Evolutionary conservation across 2,888 invertebrate genomes (phyloP).

Genomic region (Pyrgus malvae): DNA sequence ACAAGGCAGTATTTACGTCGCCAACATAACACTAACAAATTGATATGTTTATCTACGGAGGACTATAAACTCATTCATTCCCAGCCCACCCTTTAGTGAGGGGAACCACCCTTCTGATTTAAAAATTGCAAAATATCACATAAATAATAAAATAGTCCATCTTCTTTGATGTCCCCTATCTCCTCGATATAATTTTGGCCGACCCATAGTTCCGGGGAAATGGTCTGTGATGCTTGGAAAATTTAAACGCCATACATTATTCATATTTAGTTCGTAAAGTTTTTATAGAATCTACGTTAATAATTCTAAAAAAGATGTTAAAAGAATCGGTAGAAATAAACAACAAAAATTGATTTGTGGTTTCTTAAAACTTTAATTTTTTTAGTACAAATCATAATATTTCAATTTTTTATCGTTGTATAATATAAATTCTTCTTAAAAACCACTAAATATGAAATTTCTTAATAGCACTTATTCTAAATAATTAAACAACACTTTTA

Average conservation of each 20-base stretch:
- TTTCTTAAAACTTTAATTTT: too few relatives aligned
- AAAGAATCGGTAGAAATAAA: not conserved
- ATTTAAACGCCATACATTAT: slow-evolving; percentile 67
- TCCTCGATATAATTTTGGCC: slow-evolving; percentile 64
- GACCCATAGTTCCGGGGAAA: slow-evolving; percentile 72
- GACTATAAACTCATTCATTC: slow-evolving; percentile 75
- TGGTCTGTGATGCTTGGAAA: slow-evolving; percentile 67
- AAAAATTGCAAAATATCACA: slow-evolving; percentile 79
- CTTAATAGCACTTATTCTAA: too few relatives aligned
- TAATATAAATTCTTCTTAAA: too few relatives aligned
- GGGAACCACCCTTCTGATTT: slow-evolving; percentile 77
- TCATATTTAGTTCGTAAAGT: slow-evolving; percentile 41
- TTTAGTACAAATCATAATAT: too few relatives aligned
- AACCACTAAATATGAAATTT: too few relatives aligned
- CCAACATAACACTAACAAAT: slow-evolving; percentile 80
- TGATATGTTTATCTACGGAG: slow-evolving; percentile 81
- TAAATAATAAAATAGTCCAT: slow-evolving; percentile 69
- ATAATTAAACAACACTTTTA: too few relatives aligned
- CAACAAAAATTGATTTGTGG: too few relatives aligned
- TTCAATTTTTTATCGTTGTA: too few relatives aligned
- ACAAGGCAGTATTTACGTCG: slow-evolving; percentile 53
- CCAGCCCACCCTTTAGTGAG: slow-evolving; percentile 75
- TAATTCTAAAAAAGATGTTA: not conserved
- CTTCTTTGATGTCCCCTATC: slow-evolving; percentile 52
- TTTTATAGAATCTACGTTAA: not conserved